Conservation (phyloP, 2,113 vertebrate species). For the Laticauda colubrina region DNA sequence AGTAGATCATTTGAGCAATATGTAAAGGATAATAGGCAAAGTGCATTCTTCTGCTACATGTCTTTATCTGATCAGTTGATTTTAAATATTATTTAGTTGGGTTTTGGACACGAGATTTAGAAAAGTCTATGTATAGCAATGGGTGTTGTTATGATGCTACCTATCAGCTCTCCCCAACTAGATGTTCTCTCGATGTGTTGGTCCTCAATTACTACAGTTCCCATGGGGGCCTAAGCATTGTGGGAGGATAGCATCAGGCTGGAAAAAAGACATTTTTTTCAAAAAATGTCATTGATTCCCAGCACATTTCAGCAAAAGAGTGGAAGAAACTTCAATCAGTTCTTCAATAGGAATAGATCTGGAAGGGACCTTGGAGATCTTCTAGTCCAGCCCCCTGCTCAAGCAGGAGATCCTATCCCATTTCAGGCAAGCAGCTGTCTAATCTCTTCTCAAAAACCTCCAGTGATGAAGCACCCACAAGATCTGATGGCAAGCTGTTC, state of each 20-base stretch:
- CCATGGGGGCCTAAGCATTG: background rate
- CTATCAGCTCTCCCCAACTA: background rate
- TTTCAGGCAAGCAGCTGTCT: no score
- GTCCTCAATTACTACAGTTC: background rate
- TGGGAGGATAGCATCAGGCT: background rate
- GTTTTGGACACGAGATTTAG: background rate
- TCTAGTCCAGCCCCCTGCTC: no score
- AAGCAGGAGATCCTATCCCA: no score
- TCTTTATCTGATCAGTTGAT: background rate
- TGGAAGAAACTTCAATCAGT: background rate
- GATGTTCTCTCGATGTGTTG: background rate
- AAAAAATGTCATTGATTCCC: background rate
- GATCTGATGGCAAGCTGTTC: no score
- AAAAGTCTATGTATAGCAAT: background rate
- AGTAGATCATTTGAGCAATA: background rate
- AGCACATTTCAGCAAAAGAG: background rate
- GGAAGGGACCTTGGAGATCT: no score
- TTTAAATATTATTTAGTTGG: background rate
- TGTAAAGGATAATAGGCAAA: background rate
- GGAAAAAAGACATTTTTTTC: background rate
- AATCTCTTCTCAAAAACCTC: no score
- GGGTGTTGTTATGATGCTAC: background rate
- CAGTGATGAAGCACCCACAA: no score
- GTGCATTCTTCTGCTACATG: background rate
- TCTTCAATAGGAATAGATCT: no score